phyloP scores from a whole-genome alignment of 1,140 invertebrate genomes.

The Drosophila tropicalis region DNA sequence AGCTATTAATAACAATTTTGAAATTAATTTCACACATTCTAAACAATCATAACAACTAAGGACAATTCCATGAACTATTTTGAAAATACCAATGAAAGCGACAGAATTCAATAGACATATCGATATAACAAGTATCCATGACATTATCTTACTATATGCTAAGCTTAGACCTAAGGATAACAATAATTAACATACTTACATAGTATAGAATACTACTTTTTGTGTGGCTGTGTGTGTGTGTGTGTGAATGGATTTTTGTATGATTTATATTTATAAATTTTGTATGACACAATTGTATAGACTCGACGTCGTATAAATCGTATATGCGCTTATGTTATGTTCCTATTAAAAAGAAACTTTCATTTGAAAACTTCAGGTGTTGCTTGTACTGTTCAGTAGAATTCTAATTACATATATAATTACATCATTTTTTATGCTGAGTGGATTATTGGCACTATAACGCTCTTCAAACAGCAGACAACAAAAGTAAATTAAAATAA shows the following conservation, averaged over 20 bases:
- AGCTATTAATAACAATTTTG: background rate
- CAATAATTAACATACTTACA: conserved; percentile 63
- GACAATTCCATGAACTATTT: background rate
- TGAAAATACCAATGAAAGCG: background rate
- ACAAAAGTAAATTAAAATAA: conserved; percentile 13
- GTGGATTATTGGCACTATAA: conserved; percentile 50
- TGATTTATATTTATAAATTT: conserved; percentile 51
- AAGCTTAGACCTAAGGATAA: conserved; percentile 20
- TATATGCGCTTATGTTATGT: conserved; percentile 65
- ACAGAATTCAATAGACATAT: background rate
- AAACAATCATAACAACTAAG: background rate
- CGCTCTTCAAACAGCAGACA: conserved; percentile 19
- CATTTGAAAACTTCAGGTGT: conserved; percentile 83
- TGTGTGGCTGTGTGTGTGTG: conserved; percentile 49
- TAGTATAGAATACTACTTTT: conserved; percentile 24
- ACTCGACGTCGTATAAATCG: conserved; percentile 27
- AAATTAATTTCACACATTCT: background rate
- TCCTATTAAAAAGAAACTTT: conserved; percentile 80
- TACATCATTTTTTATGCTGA: conserved; percentile 36
- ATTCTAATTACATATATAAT: conserved; percentile 58
- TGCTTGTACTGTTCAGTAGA: conserved; percentile 82
- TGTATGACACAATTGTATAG: conserved; percentile 14
- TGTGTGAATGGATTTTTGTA: conserved; percentile 35
- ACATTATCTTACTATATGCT: conserved; percentile 2
- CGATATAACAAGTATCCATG: conserved; percentile 1